Percentiles rank a stretch among this genome's conserved stretches.
Conservation (phyloP, 2,113 vertebrate genomes). For the Microtus richardsoni region DNA sequence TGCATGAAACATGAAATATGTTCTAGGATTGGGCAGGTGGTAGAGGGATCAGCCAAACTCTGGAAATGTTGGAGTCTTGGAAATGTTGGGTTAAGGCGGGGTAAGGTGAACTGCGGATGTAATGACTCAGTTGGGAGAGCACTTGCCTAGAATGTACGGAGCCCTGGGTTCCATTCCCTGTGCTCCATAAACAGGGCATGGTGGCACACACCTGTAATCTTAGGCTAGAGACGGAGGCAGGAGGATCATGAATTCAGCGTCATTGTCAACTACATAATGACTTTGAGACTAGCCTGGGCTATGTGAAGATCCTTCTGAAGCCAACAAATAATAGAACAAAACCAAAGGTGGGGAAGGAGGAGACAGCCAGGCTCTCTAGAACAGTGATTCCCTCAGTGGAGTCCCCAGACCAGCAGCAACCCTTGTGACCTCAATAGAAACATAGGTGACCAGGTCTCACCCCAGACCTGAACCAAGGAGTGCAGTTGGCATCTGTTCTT, state of each 20-base stretch:
- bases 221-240: background rate
- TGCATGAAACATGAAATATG: background rate
- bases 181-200: background rate
- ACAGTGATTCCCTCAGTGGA: background rate
- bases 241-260: background rate
- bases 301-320: background rate
- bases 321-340: background rate
- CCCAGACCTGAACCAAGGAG: background rate
- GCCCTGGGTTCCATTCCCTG: background rate
- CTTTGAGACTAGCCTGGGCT: background rate
- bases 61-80: background rate
- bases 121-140: background rate
- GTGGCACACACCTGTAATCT: too few species aligned
- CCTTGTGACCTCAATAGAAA: background rate
- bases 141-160: background rate
- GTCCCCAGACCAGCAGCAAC: background rate
- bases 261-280: too few species aligned
- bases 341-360: background rate
- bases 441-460: background rate
- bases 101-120: background rate
- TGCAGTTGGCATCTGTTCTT: background rate
- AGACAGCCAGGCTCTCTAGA: background rate
- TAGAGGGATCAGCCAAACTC: background rate
- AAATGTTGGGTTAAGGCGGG: fast-evolving
- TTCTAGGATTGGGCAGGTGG: fast-evolving